phyloP scores from a whole-genome alignment of 2,113 vertebrate genomes.

The Polypterus bichir region DNA sequence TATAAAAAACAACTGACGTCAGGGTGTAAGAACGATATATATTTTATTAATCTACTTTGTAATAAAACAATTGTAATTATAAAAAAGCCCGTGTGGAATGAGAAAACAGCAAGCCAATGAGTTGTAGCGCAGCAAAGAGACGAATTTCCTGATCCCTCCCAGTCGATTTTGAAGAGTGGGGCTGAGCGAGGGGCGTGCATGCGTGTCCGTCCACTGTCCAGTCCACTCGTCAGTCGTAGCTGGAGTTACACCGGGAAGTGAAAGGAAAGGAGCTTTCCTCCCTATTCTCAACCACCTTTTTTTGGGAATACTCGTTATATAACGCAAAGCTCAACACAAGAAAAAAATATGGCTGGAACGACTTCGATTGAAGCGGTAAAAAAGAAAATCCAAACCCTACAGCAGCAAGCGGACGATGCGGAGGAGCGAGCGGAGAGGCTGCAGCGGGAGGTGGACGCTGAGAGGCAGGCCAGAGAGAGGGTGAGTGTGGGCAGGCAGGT shows the following conservation, averaged over 20 bases:
- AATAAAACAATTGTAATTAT: too few relatives aligned
- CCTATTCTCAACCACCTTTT: neutral
- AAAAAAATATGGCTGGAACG: slow-evolving; percentile 29
- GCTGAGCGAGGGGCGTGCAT: too few relatives aligned
- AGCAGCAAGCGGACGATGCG: slow-evolving; percentile 61
- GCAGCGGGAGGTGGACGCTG: slow-evolving; percentile 53
- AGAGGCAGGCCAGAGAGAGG: slow-evolving; percentile 54
- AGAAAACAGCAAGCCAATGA: too few relatives aligned
- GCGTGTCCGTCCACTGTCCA: neutral
- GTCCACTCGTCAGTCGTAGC: neutral
- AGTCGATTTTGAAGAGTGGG: too few relatives aligned
- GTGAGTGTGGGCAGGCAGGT: slow-evolving; percentile 32
- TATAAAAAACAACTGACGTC: too few relatives aligned
- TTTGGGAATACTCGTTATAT: neutral
- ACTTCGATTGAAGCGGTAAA: slow-evolving; percentile 61
- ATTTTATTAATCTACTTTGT: too few relatives aligned
- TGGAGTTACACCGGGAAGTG: neutral
- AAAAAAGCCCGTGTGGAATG: too few relatives aligned
- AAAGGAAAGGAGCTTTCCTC: neutral
- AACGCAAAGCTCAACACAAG: neutral
- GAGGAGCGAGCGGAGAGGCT: slow-evolving; percentile 58
- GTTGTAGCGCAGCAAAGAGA: too few relatives aligned
- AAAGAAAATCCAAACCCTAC: slow-evolving; percentile 66
- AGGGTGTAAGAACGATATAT: too few relatives aligned
- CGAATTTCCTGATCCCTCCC: too few relatives aligned